These are phyloP conservation scores for Corythornis leucogaster DNA, from an alignment of 2,797 vertebrate species.

Conservation along the genomic window DNA sequence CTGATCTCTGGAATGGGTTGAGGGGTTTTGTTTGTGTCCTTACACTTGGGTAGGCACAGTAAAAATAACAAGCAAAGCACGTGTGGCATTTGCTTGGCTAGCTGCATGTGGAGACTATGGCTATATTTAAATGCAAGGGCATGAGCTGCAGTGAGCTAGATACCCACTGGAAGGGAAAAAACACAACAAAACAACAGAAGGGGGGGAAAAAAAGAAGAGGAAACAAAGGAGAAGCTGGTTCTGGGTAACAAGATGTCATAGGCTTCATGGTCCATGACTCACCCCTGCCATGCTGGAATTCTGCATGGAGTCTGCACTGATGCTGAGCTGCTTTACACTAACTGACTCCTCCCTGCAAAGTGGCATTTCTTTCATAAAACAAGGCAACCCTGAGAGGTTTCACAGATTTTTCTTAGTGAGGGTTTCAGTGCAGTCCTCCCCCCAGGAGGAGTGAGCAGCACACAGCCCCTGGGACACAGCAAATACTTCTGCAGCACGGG, in stretches of 20 bases:
- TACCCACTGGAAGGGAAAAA: not conserved
- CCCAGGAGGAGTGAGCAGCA: not conserved
- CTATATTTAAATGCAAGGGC: slow-evolving; percentile 43
- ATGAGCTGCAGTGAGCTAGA: slow-evolving; percentile 10
- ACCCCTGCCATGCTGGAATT: not conserved
- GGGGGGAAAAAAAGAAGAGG: not conserved
- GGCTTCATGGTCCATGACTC: not conserved
- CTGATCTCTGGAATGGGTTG: not conserved
- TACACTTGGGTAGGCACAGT: slow-evolving; percentile 50
- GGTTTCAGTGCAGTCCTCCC: not conserved
- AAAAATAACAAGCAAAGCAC: slow-evolving; percentile 78
- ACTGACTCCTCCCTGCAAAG: not conserved
- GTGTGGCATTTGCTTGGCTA: slow-evolving; percentile 66
- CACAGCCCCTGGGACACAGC: not conserved
- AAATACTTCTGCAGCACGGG: not conserved
- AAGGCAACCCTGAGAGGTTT: not conserved
- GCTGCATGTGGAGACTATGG: slow-evolving; percentile 45
- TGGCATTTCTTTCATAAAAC: not conserved
- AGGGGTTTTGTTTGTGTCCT: slow-evolving; percentile 40
- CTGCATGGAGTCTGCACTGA: not conserved
- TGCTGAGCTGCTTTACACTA: not conserved
- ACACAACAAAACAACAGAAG: no score
- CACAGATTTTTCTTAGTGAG: not conserved
- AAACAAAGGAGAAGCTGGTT: slow-evolving; percentile 20
- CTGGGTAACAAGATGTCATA: not conserved